Percentiles rank a stretch among this genome's conserved stretches.
Evolutionary conservation across 2,113 vertebrate species (phyloP).

Genomic region (Eonycteris spelaea): DNA sequence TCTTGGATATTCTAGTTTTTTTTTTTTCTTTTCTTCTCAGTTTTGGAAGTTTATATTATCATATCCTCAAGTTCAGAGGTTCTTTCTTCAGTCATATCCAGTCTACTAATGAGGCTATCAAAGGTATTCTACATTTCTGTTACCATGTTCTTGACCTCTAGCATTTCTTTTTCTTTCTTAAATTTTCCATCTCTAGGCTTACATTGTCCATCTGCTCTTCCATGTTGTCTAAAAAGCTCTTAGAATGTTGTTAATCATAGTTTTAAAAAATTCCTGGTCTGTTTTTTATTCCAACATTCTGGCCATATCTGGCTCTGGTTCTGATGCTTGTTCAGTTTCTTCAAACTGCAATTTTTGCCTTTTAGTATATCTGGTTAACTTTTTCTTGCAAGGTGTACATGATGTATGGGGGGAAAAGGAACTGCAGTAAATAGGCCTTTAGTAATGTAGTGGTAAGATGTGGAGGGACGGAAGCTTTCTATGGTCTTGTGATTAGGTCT

Average conservation of each 20-base stretch:
- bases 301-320: too few relatives aligned
- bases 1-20: neutral
- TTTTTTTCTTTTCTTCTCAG: neutral
- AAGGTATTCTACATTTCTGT: neutral
- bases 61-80: neutral
- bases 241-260: too few relatives aligned
- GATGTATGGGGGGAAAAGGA: neutral
- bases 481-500: neutral
- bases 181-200: neutral
- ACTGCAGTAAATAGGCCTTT: neutral
- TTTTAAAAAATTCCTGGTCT: too few relatives aligned
- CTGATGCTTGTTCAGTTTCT: neutral
- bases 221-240: too few relatives aligned
- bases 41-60: neutral
- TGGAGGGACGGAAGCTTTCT: neutral
- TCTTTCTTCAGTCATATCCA: neutral
- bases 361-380: too few relatives aligned
- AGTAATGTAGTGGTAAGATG: neutral
- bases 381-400: neutral
- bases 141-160: neutral
- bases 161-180: neutral
- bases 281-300: too few relatives aligned
- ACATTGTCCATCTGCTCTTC: too few relatives aligned
- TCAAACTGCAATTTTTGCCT: neutral
- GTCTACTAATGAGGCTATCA: neutral